These are phyloP conservation scores for Spinibarbus caldwelli DNA, from an alignment of 2,797 vertebrate genomes.

Conservation along the genomic window DNA sequence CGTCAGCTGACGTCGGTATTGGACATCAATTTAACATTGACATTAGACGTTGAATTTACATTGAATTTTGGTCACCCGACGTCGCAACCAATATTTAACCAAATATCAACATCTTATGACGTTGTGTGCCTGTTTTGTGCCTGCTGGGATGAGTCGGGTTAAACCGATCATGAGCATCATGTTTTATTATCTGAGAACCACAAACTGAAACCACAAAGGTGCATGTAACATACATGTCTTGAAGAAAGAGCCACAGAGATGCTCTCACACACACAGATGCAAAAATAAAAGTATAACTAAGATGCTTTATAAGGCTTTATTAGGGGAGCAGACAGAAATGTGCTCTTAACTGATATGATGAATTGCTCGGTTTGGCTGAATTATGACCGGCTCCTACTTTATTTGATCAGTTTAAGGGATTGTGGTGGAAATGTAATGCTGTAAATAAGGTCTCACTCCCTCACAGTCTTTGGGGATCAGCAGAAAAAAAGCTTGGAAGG, in stretches of 20 bases:
- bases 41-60: no score
- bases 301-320: background rate
- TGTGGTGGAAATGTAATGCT: conserved; percentile 36
- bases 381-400: background rate
- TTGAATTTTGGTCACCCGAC: no score
- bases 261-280: background rate
- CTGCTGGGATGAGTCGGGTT: background rate
- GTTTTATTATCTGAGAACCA: conserved; percentile 12
- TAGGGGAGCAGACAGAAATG: background rate
- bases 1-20: no score
- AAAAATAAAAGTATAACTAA: background rate
- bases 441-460: conserved; percentile 35
- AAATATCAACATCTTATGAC: no score
- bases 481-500: conserved; percentile 11
- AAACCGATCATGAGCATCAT: background rate
- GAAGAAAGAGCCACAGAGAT: background rate
- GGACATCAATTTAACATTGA: no score
- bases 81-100: no score
- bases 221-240: background rate
- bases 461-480: conserved; percentile 9
- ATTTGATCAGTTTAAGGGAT: conserved; percentile 37
- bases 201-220: background rate
- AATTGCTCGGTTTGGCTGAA: conserved; percentile 8
- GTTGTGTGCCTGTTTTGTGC: no score
- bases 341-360: conserved; percentile 14